phyloP scores from a whole-genome alignment of 2,797 vertebrate species.

The Trachurus trachurus region DNA sequence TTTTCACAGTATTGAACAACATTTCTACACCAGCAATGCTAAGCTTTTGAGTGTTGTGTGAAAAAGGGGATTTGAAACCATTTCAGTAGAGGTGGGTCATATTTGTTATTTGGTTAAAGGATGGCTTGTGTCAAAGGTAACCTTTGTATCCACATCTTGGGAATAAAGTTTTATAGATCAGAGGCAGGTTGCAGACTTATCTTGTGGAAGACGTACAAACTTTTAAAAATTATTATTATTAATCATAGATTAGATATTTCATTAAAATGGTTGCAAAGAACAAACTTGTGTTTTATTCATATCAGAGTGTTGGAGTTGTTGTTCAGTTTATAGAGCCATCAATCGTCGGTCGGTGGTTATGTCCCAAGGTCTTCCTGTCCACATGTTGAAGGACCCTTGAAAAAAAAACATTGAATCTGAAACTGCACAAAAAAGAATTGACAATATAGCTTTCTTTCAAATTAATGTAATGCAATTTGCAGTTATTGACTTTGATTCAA shows the following conservation, averaged over 20 bases:
- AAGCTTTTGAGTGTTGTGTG: not conserved
- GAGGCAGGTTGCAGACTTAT: too few species aligned
- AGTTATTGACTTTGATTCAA: slow-evolving; percentile 4
- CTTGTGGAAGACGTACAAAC: too few species aligned
- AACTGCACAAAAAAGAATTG: not conserved
- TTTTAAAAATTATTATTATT: not conserved
- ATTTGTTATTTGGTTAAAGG: not conserved
- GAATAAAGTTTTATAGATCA: too few species aligned
- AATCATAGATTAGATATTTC: not conserved
- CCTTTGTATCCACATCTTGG: not conserved
- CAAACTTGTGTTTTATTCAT: not conserved
- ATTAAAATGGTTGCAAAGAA: not conserved
- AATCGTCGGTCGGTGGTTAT: not conserved
- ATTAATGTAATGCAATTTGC: not conserved
- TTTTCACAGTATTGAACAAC: not conserved
- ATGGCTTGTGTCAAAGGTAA: not conserved
- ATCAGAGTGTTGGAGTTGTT: not conserved
- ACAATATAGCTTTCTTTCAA: not conserved
- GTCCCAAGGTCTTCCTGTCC: not conserved
- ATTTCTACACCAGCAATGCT: too few species aligned
- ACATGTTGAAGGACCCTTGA: not conserved
- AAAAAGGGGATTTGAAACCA: not conserved
- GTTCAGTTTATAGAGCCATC: not conserved
- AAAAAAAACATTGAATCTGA: not conserved
- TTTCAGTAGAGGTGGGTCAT: not conserved